Evolutionary conservation across 2,113 vertebrate species (phyloP).

Genomic region (Capreolus pygargus): DNA sequence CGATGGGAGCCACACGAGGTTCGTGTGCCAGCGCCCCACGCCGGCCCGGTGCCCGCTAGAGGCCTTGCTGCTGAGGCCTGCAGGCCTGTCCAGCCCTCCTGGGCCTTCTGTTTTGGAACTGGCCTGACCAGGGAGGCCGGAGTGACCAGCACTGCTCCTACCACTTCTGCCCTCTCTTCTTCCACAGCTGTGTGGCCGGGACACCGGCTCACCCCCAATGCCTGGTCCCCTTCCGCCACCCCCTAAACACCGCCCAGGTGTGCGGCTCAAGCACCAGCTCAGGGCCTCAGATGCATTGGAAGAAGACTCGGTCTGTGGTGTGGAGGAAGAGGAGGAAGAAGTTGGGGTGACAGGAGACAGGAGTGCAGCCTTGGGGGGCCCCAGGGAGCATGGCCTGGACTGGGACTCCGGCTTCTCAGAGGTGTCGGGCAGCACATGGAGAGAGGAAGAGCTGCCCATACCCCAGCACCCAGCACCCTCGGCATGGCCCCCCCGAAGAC

Average conservation of each 20-base stretch:
- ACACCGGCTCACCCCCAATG: constrained; percentile 86
- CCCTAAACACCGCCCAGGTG: constrained; percentile 63
- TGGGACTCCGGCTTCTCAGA: constrained; percentile 96
- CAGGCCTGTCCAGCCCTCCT: background rate
- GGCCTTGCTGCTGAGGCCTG: background rate
- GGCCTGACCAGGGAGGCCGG: background rate
- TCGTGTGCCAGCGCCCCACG: constrained; percentile 34
- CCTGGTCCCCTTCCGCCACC: constrained; percentile 85
- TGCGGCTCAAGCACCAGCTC: constrained; percentile 50
- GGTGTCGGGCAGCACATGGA: constrained; percentile 88
- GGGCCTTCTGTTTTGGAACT: background rate
- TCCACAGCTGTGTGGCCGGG: constrained; percentile 86
- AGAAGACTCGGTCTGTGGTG: constrained; percentile 90
- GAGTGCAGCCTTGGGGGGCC: constrained; percentile 77
- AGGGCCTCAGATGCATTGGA: constrained; percentile 84
- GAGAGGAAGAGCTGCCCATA: constrained; percentile 85
- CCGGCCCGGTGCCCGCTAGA: background rate
- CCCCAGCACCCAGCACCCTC: constrained; percentile 56
- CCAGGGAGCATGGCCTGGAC: constrained; percentile 90
- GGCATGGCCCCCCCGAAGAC: constrained; percentile 83
- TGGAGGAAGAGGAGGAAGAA: constrained; percentile 84
- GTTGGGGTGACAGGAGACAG: constrained; percentile 64
- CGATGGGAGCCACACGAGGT: constrained; percentile 15
- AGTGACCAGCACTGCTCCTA: background rate
- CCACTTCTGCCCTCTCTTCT: constrained; percentile 45